Evolutionary conservation across 2,888 invertebrate genomes (phyloP), one percentile per base, ranked within the genome.

Genomic region (Biston stratarius): DNA sequence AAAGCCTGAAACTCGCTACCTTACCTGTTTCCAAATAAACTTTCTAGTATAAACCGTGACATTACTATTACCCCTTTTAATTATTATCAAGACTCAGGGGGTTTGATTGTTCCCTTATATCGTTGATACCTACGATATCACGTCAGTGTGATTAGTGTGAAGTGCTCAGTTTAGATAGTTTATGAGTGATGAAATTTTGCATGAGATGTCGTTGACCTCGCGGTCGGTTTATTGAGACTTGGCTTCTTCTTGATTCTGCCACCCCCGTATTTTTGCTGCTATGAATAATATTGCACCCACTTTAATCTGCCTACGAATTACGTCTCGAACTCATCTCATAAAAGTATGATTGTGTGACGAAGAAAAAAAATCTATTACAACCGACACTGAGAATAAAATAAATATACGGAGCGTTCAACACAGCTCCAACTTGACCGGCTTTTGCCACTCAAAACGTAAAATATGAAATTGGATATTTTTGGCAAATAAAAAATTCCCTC

Each of bases 401-500:
- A 64, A 69, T 45, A 70, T 40, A 49, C 55, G 53, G 24, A 53
- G 42, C 65, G 14, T 44, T 12, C 44, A 61, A 5, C 36, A 33
- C 58, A 10, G 45, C 45, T 36, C 15, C 58, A 38, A 57, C 72
- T 72, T 72, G 67, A 71, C 74, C 66, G 65, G 56, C 47, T 64
- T 67, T 58, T 40, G 42, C 52, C 12, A 59, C 66, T 65, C 63
- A 53, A 60, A 69, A 70, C 24, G 56, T 72, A 24, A 24, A 72
- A 69, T 67, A 68, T 70, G 70, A 68, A 68, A 71, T 70, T 68
- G 65, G 70, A 70, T 73, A 72, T 68, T 72, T 59, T 70, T 68
- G 42, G 64, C 68, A 66, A 71, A 73, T 71, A 75, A 69, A 69
- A 72, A 70, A 72, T 71, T 71, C 68, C 57, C 66, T 72, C 67